Percentiles rank a stretch among this genome's conserved stretches.
Evolutionary conservation across 2,888 invertebrate species (phyloP).

Genomic region (Busseola fusca): DNA sequence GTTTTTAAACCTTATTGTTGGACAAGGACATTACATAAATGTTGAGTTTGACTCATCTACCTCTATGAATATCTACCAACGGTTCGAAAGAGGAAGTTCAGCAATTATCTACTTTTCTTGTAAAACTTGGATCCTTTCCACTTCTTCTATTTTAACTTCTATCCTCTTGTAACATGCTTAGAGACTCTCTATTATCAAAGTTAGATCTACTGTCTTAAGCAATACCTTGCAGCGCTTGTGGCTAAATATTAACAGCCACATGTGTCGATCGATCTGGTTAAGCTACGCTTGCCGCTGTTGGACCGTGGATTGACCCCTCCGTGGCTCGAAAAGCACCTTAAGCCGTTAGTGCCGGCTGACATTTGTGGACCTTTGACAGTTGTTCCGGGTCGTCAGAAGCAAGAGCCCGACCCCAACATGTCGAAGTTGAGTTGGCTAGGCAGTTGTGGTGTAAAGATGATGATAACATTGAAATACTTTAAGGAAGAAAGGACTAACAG

Average conservation of each 20-base stretch:
- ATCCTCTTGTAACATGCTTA: neutral
- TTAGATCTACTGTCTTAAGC: neutral
- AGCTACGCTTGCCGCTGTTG: too few relatives aligned
- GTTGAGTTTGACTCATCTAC: constrained; percentile 22
- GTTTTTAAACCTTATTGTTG: constrained; percentile 33
- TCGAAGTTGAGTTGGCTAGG: neutral
- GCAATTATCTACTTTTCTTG: neutral
- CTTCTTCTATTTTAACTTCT: neutral
- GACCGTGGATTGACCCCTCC: too few relatives aligned
- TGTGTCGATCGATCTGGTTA: too few relatives aligned
- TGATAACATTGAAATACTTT: neutral
- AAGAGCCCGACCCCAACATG: neutral
- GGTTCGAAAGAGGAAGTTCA: neutral
- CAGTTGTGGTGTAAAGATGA: neutral
- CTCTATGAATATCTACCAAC: constrained; percentile 12
- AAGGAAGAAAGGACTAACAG: too few relatives aligned
- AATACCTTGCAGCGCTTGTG: neutral
- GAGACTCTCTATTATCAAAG: neutral
- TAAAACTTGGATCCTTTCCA: neutral
- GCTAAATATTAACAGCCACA: too few relatives aligned
- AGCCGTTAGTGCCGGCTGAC: too few relatives aligned
- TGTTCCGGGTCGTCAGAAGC: too few relatives aligned
- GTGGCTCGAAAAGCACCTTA: too few relatives aligned
- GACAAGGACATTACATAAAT: constrained; percentile 13
- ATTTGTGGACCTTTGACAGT: neutral